A percentile compares a stretch with the other conserved stretches of the same genome.
phyloP scores from a whole-genome alignment of 2,113 vertebrate genomes.

The Naja naja region DNA sequence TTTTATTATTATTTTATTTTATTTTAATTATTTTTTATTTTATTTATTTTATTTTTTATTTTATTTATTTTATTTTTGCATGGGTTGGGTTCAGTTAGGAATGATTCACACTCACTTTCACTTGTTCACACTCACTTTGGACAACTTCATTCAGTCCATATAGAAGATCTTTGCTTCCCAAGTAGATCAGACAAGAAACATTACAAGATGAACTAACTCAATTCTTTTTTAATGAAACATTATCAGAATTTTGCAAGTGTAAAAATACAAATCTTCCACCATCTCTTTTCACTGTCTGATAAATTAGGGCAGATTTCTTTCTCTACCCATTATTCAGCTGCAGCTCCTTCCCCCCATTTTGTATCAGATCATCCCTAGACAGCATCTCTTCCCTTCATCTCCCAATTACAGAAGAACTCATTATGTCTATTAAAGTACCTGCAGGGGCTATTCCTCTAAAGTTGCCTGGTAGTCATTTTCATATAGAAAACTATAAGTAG shows the following conservation, averaged over 20 bases:
- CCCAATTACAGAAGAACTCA: constrained; percentile 9
- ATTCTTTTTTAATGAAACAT: background rate
- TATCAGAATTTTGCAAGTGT: background rate
- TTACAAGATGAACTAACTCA: background rate
- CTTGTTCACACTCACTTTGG: constrained; percentile 15
- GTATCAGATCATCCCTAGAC: background rate
- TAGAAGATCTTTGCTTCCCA: constrained; percentile 9
- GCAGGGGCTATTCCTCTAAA: constrained; percentile 48
- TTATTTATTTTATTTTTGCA: background rate
- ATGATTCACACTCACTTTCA: constrained; percentile 21
- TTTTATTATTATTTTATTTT: background rate
- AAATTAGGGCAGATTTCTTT: background rate
- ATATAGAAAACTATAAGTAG: constrained; percentile 39
- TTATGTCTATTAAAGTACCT: background rate
- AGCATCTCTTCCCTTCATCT: background rate
- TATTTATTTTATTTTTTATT: too few relatives aligned
- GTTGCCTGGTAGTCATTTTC: constrained; percentile 21
- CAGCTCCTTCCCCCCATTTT: background rate
- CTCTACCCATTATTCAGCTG: background rate
- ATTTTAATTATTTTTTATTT: background rate
- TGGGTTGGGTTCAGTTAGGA: constrained; percentile 16
- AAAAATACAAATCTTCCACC: background rate
- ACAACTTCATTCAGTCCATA: constrained; percentile 32
- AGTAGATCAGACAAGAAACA: background rate
- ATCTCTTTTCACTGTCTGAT: background rate